phyloP scores from a whole-genome alignment of 2,888 invertebrate species.

The Amphipoea oculea region DNA sequence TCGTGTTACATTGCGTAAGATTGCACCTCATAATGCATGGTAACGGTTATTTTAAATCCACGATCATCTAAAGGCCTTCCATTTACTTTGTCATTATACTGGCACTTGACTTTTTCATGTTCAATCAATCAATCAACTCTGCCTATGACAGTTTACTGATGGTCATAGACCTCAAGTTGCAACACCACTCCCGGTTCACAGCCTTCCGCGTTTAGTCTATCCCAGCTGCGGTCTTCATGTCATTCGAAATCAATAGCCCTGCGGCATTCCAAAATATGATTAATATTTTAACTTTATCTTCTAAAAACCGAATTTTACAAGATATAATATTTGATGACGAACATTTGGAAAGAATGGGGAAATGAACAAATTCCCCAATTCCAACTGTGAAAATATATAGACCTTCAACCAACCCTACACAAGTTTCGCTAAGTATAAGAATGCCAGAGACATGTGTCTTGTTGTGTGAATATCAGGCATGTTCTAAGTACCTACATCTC shows the following conservation, averaged over 20 bases:
- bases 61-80: slow-evolving; percentile 5
- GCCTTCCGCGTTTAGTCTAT: slow-evolving; percentile 9
- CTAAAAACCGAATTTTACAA: background rate
- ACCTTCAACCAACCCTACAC: slow-evolving; percentile 31
- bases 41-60: slow-evolving; percentile 38
- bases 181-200: slow-evolving; percentile 5
- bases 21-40: slow-evolving; percentile 21
- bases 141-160: slow-evolving; percentile 21
- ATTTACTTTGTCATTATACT: slow-evolving; percentile 33
- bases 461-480: slow-evolving; percentile 35
- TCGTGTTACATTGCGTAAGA: slow-evolving; percentile 52
- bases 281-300: background rate
- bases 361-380: background rate
- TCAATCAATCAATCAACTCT: slow-evolving; percentile 40
- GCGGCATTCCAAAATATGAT: background rate
- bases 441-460: slow-evolving; percentile 49
- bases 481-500: slow-evolving; percentile 60
- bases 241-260: slow-evolving; percentile 5
- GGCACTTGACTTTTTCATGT: slow-evolving; percentile 36
- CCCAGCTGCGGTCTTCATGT: background rate
- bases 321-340: background rate
- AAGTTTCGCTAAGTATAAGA: slow-evolving; percentile 29
- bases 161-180: slow-evolving; percentile 38
- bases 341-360: background rate
- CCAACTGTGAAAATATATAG: background rate